Percentiles rank a stretch among this genome's conserved stretches.
Conservation (phyloP, 2,888 invertebrate species). For the Helicoverpa assulta region DNA sequence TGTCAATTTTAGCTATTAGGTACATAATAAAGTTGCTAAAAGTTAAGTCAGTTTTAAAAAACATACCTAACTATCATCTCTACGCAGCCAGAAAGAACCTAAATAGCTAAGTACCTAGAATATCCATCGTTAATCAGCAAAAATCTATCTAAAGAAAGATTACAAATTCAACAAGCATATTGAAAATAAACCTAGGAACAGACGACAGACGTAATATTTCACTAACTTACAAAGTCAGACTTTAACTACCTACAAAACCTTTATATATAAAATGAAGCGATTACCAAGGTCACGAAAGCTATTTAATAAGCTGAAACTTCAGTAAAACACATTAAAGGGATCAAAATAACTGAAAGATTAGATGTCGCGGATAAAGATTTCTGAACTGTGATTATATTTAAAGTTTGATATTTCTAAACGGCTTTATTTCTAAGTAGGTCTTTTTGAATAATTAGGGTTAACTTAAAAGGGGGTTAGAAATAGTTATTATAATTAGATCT, state of each 20-base stretch:
- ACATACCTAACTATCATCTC: too few species aligned
- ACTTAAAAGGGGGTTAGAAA: background rate
- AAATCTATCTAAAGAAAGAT: too few species aligned
- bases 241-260: background rate
- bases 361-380: conserved; percentile 13
- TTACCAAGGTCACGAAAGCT: conserved; percentile 24
- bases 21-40: too few species aligned
- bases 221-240: conserved; percentile 16
- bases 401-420: background rate
- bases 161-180: too few species aligned
- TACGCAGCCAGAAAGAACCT: too few species aligned
- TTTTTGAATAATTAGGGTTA: background rate
- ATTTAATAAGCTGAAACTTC: conserved; percentile 33
- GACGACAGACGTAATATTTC: background rate
- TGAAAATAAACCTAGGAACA: background rate
- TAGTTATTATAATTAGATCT: background rate
- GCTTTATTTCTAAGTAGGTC: background rate
- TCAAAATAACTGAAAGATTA: conserved; percentile 43
- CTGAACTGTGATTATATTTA: conserved; percentile 9
- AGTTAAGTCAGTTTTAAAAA: too few species aligned
- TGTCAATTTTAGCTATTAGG: too few species aligned
- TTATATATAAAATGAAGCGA: conserved; percentile 14
- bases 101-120: too few species aligned
- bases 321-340: conserved; percentile 37
- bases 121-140: too few species aligned